Evolutionary conservation across 1,140 invertebrate genomes (phyloP).

Genomic region (Drosophila funebris): DNA sequence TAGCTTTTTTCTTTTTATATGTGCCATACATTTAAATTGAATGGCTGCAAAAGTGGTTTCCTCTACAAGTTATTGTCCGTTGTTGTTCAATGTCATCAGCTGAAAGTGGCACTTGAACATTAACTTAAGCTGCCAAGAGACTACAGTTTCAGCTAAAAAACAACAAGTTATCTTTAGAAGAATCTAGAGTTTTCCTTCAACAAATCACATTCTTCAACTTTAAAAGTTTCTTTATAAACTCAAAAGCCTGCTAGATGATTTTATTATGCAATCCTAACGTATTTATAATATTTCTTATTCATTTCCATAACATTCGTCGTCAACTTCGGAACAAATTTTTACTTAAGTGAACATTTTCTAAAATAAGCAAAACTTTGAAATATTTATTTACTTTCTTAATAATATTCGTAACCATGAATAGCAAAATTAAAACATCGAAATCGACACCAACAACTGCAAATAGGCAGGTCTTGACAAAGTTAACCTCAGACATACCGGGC

Average conservation of each 20-base stretch:
- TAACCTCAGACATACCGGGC: background rate
- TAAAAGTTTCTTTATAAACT: background rate
- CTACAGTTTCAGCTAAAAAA: no score
- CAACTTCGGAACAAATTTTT: constrained; percentile 3
- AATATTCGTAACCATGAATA: constrained; percentile 32
- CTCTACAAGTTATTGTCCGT: background rate
- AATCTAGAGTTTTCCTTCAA: no score
- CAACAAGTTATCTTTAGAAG: no score
- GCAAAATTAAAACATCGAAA: constrained; percentile 50
- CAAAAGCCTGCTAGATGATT: background rate
- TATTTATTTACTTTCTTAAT: background rate
- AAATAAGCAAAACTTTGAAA: background rate
- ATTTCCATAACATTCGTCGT: background rate
- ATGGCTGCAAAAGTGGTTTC: background rate
- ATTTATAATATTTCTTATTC: background rate
- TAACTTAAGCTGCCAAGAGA: no score
- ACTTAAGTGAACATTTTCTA: background rate
- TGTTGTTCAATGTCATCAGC: background rate
- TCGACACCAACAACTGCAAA: background rate
- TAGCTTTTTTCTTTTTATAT: constrained; percentile 2
- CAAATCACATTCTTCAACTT: no score
- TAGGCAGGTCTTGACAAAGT: background rate
- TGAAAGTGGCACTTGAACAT: no score
- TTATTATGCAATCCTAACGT: background rate
- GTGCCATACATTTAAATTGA: constrained; percentile 10